Percentiles rank a stretch among this genome's conserved stretches.
phyloP scores from a whole-genome alignment of 2,797 vertebrate genomes.

The Pseudocheirus occidentalis region DNA sequence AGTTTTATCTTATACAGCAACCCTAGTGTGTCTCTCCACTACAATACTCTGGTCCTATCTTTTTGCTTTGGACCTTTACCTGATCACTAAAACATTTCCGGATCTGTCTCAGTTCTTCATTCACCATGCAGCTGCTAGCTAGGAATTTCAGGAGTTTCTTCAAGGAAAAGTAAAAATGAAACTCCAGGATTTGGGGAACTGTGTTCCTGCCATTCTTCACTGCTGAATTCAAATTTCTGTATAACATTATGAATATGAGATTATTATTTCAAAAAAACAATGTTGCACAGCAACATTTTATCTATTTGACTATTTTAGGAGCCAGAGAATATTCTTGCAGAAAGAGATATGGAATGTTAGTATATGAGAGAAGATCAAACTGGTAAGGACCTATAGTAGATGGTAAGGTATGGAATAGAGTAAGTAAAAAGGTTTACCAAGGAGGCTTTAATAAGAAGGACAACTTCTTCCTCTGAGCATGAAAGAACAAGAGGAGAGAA shows the following conservation, averaged over 20 bases:
- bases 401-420: background rate
- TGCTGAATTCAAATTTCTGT: background rate
- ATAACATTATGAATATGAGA: background rate
- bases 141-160: no score
- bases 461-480: background rate
- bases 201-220: background rate
- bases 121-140: no score
- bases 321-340: background rate
- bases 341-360: background rate
- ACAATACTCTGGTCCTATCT: background rate
- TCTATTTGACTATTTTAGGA: background rate
- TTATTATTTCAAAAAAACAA: background rate
- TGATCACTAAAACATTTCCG: no score
- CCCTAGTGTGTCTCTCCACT: background rate
- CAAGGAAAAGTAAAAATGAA: no score
- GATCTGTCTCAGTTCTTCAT: no score
- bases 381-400: background rate
- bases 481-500: background rate
- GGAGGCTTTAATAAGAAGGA: background rate
- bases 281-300: background rate
- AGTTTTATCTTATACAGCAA: background rate
- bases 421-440: background rate
- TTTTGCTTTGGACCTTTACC: background rate
- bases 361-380: background rate
- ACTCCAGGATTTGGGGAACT: background rate